Evolutionary conservation across 2,113 vertebrate species (phyloP).

Genomic region (Amphilophus citrinellus): DNA sequence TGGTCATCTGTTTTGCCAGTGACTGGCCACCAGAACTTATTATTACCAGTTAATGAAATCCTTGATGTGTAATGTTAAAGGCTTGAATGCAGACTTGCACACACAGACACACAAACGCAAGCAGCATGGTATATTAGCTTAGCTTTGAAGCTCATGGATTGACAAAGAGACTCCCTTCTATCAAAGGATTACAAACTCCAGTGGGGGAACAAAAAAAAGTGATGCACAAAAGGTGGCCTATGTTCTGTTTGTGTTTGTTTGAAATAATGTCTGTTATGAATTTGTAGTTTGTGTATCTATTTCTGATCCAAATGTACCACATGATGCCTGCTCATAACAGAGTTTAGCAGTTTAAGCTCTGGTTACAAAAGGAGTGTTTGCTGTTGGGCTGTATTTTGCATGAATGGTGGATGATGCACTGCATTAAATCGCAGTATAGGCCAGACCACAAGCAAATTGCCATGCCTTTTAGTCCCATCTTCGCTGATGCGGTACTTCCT

Average conservation of each 20-base stretch:
- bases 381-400: slow-evolving; percentile 23
- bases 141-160: slow-evolving; percentile 70
- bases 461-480: slow-evolving; percentile 76
- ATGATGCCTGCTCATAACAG: slow-evolving; percentile 3
- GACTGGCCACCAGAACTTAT: slow-evolving; percentile 61
- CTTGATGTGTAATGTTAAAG: slow-evolving; percentile 52
- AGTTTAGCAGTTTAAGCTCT: slow-evolving; percentile 24
- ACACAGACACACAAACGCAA: slow-evolving; percentile 58
- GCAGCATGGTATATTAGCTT: slow-evolving; percentile 64
- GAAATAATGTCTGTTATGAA: slow-evolving; percentile 46
- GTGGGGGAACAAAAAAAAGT: slow-evolving; percentile 8
- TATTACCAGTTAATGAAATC: slow-evolving; percentile 48
- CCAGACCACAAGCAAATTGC: slow-evolving; percentile 70
- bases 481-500: slow-evolving; percentile 83
- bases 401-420: slow-evolving; percentile 34
- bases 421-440: slow-evolving; percentile 52
- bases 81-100: slow-evolving; percentile 33
- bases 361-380: slow-evolving; percentile 17
- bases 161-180: slow-evolving; percentile 69
- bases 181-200: slow-evolving; percentile 73
- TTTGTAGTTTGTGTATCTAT: slow-evolving; percentile 44
- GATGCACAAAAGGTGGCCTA: slow-evolving; percentile 55
- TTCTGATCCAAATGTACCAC: slow-evolving; percentile 56
- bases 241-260: slow-evolving; percentile 54
- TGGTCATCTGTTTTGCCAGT: slow-evolving; percentile 56